These are phyloP conservation scores for Argyra leucocephala DNA, from an alignment of 2,888 invertebrate species.

Conservation along the genomic window DNA sequence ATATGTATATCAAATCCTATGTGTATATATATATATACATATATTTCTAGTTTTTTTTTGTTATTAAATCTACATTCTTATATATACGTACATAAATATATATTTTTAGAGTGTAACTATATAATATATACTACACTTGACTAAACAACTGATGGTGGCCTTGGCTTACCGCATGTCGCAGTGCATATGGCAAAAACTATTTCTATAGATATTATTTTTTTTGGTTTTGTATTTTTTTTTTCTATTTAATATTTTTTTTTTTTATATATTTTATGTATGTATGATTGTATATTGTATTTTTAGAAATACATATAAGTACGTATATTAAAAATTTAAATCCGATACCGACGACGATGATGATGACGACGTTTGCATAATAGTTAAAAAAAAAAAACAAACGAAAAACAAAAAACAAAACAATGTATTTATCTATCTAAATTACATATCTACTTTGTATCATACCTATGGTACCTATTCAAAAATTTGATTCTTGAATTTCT, in stretches of 20 bases:
- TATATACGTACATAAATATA: too few species aligned
- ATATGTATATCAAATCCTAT: too few species aligned
- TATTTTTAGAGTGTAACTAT: too few species aligned
- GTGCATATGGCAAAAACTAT: constrained; percentile 1
- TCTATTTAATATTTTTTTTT: not conserved
- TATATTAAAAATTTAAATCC: not conserved
- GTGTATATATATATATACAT: too few species aligned
- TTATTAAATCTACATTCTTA: too few species aligned
- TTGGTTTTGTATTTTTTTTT: not conserved
- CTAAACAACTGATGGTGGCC: constrained; percentile 11
- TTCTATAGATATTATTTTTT: not conserved
- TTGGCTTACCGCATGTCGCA: constrained; percentile 13
- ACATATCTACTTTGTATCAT: not conserved
- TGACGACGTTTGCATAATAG: constrained; percentile 6
- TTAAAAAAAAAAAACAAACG: not conserved
- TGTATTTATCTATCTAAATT: not conserved
- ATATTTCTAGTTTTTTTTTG: too few species aligned
- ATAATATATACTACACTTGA: constrained; percentile 10
- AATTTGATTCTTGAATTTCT: not conserved
- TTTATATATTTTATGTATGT: not conserved
- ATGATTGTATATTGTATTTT: not conserved
- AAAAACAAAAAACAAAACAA: too few species aligned
- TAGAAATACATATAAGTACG: not conserved
- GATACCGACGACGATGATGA: not conserved
- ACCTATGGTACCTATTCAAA: too few species aligned